Evolutionary conservation across 2,797 vertebrate genomes (phyloP), one percentile per base, ranked within the genome.

Genomic region (Forpus xanthops): DNA sequence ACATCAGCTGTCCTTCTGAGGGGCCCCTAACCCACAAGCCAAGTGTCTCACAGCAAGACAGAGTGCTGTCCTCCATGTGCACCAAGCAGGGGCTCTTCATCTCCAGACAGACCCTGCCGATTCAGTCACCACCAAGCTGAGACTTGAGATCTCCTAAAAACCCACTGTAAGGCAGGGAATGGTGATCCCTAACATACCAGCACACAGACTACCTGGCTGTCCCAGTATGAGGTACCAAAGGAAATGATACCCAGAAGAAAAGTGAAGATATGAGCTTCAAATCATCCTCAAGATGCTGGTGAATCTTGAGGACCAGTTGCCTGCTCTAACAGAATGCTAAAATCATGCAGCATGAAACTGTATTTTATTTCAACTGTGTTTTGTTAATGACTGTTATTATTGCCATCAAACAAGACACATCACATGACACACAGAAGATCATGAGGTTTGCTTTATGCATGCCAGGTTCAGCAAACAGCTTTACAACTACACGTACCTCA

Each of bases 131-230:
- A 14, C 3, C 70, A 27, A 15, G 9, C 12, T 14, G 62, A 33
- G 50, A 42, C 49, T 28, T 42, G 33, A 11, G 28, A 61, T 37
- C 52, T 39, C 62, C 58, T 13, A 1, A 17, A 76, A 62, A 6
- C 11, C n/a, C 2, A 0, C 49, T 4, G 28, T 5, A 50, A 62
- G 42, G 67, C 39, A 76, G 50, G 47, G 47, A 45, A 7, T 30
- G 2, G 2, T 5, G 50, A 27, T 18, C 68, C 6, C 1, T 2
- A 14, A 25, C 13, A 7, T 7, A 28, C 24, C 58, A 23, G 16
- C 0, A 19, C 0, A 4, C 4, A 11, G 45, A n/a, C 33, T 24
- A 39, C 0, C 25, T 17, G 50, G 12, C 20, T 44, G 49, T 20
- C n/a, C 70, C 45, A 52, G 70, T 0, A 35, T 0, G 1, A 79